Evolutionary conservation across 2,113 vertebrate genomes (phyloP).

Genomic region (Meriones unguiculatus): DNA sequence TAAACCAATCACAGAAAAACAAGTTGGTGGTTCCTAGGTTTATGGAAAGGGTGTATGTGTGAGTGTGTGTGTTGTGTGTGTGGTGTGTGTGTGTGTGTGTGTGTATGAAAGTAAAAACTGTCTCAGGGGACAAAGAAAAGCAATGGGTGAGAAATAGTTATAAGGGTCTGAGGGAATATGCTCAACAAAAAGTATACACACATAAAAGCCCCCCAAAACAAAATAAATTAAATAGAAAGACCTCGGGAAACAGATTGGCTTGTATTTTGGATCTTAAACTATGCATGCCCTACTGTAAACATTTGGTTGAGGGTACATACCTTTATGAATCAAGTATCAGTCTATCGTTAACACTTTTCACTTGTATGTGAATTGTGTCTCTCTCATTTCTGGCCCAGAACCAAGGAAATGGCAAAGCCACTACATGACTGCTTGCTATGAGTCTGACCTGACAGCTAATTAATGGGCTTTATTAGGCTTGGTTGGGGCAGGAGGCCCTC

Average conservation of each 20-base stretch:
- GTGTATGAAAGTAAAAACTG: not conserved
- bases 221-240: not conserved
- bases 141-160: too few relatives aligned
- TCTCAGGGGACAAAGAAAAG: not conserved
- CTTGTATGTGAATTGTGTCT: not conserved
- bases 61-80: not conserved
- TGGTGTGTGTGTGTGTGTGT: not conserved
- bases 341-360: constrained; percentile 54
- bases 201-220: not conserved
- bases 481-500: not conserved
- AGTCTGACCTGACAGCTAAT: constrained; percentile 68
- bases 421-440: constrained; percentile 59
- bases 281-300: not conserved
- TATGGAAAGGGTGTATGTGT: not conserved
- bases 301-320: constrained; percentile 9
- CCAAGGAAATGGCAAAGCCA: constrained; percentile 67
- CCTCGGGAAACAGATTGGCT: not conserved
- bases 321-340: not conserved
- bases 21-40: not conserved
- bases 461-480: constrained; percentile 66
- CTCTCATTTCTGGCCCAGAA: constrained; percentile 62
- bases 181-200: not conserved
- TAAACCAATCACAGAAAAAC: not conserved
- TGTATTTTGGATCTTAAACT: constrained; percentile 27
- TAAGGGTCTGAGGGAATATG: not conserved